Evolutionary conservation across 2,797 vertebrate species (phyloP).

Genomic region (Cyprinella venusta): DNA sequence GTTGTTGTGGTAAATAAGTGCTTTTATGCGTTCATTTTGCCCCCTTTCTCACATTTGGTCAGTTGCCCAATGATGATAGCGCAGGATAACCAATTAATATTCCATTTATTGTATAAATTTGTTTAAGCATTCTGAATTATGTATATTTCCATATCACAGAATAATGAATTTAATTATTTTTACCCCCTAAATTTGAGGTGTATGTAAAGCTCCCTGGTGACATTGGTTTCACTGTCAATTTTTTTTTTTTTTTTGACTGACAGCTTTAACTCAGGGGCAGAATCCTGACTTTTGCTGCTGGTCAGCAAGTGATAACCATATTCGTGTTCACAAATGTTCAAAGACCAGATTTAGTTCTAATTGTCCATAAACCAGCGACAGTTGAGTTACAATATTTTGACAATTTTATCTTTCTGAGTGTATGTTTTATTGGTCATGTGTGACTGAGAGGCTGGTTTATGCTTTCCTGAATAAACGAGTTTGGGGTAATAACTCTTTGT

Average conservation of each 20-base stretch:
- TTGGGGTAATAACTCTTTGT: neutral
- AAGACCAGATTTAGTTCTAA: constrained; percentile 17
- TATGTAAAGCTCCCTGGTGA: neutral
- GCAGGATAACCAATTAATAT: too few species aligned
- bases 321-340: constrained; percentile 46
- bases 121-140: neutral
- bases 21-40: constrained; percentile 39
- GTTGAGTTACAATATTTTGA: neutral
- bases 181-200: neutral
- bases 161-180: constrained; percentile 15
- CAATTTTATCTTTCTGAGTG: constrained; percentile 8
- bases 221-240: neutral
- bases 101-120: neutral
- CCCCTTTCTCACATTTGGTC: neutral
- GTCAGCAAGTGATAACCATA: constrained; percentile 48
- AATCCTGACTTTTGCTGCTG: constrained; percentile 56
- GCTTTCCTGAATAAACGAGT: constrained; percentile 33
- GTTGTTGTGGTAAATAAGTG: constrained; percentile 23
- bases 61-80: neutral
- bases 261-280: constrained; percentile 24
- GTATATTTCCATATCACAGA: neutral
- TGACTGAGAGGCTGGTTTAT: constrained; percentile 16
- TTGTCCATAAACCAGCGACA: neutral
- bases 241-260: neutral
- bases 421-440: constrained; percentile 35